These are phyloP conservation scores for Philopotamus ludificatus DNA, from an alignment of 1,140 invertebrate species.

Conservation along the genomic window DNA sequence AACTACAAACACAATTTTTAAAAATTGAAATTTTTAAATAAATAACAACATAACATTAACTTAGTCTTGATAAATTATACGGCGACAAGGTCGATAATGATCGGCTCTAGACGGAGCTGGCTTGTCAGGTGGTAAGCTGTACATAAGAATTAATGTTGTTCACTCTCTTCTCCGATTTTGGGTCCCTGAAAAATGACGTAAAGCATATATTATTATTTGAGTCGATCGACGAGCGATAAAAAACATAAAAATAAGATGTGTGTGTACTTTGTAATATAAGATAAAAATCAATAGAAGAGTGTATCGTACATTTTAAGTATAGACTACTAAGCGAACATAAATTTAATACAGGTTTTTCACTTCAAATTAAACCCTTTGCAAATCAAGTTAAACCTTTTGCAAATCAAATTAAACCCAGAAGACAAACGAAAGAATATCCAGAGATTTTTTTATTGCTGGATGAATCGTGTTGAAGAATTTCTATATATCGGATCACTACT, in stretches of 20 bases:
- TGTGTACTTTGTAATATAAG: neutral
- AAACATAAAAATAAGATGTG: neutral
- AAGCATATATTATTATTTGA: too few relatives aligned
- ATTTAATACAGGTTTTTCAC: neutral
- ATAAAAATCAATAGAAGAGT: too few relatives aligned
- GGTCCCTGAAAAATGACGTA: slow-evolving; percentile 49
- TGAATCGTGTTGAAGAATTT: too few relatives aligned
- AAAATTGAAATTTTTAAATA: slow-evolving; percentile 25
- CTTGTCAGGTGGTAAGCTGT: slow-evolving; percentile 58
- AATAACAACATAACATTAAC: slow-evolving; percentile 37
- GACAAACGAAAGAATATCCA: too few relatives aligned
- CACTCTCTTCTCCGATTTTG: slow-evolving; percentile 59
- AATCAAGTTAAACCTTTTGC: too few relatives aligned
- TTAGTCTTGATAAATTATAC: slow-evolving; percentile 35
- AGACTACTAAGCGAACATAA: too few relatives aligned
- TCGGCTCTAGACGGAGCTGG: slow-evolving; percentile 42
- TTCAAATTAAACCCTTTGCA: too few relatives aligned
- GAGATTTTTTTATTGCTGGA: too few relatives aligned
- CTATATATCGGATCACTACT: too few relatives aligned
- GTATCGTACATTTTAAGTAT: too few relatives aligned
- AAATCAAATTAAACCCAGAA: too few relatives aligned
- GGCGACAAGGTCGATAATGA: slow-evolving; percentile 27
- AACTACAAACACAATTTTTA: slow-evolving; percentile 18
- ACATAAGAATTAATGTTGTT: slow-evolving; percentile 58
- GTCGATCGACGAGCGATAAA: too few relatives aligned